Base-by-base conservation (phyloP, 2,797 vertebrate species). In the Lagorchestes hirsutus region DNA sequence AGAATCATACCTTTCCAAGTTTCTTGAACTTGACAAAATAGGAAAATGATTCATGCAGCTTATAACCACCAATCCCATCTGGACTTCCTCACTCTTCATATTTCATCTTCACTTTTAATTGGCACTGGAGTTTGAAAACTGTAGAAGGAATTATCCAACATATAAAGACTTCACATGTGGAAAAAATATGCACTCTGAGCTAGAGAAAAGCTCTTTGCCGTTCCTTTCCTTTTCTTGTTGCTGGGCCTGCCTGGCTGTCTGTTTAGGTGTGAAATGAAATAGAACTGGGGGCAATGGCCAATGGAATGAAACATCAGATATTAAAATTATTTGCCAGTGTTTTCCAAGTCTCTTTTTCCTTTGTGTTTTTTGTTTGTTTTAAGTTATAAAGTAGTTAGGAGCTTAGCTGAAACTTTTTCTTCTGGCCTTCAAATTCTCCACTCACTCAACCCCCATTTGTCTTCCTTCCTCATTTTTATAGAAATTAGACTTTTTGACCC, bases 171-270 rank as follows among this genome's bases (percentile, higher is more conserved):
- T 90, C 34, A n/a, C 62, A 62, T 12, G 62, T 96, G 96, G 92
- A 92, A 13, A 50, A 67, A 91, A 92, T 40, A 90, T 0, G 9
- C 74, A 91, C 0, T 94, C 92, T 92, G 22, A 90, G 40, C 74
- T 94, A 95, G 92, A 96, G 74, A 97, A 87, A 95, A 97, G 31
- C 18, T 94, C 31, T 28, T 24, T 95, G 52, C 56, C 46, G 91
- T 97, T 94, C 90, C 91, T 56, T 93, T 96, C 91, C 94, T 95
- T 95, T 93, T 96, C 96, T 95, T 52, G 56, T 93, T 58, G 29
- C 31, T 87, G 74, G 74, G 74, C 74, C 24, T 96, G 95, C 95
- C 52, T 95, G 90, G 94, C 54, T 95, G 1, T 97, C 97, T 93
- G n/a, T 58, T 31, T 58, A 96, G 97, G 90, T 90, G 11, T 2